Base-by-base conservation (phyloP, 2,888 invertebrate species). In the Lycia hirtaria region DNA sequence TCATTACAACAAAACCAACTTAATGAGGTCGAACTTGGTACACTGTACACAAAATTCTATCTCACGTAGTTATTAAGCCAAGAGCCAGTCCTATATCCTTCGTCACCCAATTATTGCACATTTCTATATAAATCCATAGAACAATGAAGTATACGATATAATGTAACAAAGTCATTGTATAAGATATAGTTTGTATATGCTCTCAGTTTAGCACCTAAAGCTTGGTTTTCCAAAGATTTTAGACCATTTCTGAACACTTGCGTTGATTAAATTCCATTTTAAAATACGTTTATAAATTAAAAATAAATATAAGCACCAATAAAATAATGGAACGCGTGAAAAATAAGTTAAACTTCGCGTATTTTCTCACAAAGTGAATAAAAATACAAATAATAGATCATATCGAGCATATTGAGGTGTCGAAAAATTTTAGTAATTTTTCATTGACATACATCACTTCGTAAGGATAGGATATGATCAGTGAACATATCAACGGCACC, bases 231-330 rank as follows among this genome's bases (percentile, higher is more conserved):
- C 32, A 76, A 70, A 74, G 65, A 65, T 69, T 88, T 89, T 88
- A 88, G 88, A 89, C 80, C 87, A 85, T 68, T 81, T 76, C 76
- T 88, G 89, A 88, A 89, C 88, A 88, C 90, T 81, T 85, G 73
- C 78, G 85, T 87, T 83, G 73, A 72, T 65, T 68, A 71, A 73
- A 68, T 72, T 65, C 69, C 60, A 57, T 64, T 64, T 44, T 64
- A 59, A 60, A 67, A 64, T 49, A 66, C n/a, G 55, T 60, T 44
- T 40, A 17, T 55, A 44, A 47, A 59, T 54, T 55, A 49, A 45
- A 62, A 60, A 44, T 37, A 30, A 55, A 48, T 65, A 66, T 44
- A 65, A 67, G 68, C 67, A 68, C 64, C 66, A 52, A 56, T 37
- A 51, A 51, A 59, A 51, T 24, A 55, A 41, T 32, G 54, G 51